Evolutionary conservation across 2,888 invertebrate genomes (phyloP), one percentile per base, ranked within the genome.

Genomic region (Diadegma fenestrale): DNA sequence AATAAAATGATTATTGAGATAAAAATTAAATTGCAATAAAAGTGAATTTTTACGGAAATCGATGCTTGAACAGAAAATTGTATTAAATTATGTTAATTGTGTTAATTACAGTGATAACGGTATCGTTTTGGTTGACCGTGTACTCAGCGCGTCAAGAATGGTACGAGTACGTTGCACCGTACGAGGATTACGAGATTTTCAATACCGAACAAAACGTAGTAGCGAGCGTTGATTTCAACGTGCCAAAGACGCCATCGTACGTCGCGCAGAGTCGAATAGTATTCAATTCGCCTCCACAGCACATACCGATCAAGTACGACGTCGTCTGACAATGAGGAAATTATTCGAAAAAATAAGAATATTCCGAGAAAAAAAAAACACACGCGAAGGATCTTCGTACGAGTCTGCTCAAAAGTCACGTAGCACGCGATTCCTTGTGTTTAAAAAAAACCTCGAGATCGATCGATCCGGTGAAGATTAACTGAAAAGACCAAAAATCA

Each of bases 101-200:
- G n/a, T 48, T 73, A 6, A 45, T 89, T 88, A 2, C 87, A 93
- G 94, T 92, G 72, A 61, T 90, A 12, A 90, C 90, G 76, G 84
- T 88, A 37, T 94, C 92, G 83, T 91, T 92, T 69, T 93, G 93
- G 92, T 89, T 90, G 89, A 81, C 92, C 26, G 92, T 94, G 7
- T 92, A 91, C 79, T 82, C 89, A n/a, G 92, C 92, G 3, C 91
- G 91, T 63, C 90, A 87, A 51, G 90, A 92, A 80, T 92, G 92
- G 91, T 54, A 85, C 8, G 14, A 72, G 19, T 82, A 82, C 73
- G 80, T 82, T 5, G 71, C 63, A 0, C 84, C 76, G n/a, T 83
- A 69, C 71, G 80, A 76, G 22, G 80, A 41, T 66, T 69, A 71
- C 51, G 41, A 81, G n/a, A 63, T 87, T 61, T 66, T 66, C 17